Evolutionary conservation across 2,113 vertebrate genomes (phyloP).

Genomic region (Ptychochromis oligacanthus): DNA sequence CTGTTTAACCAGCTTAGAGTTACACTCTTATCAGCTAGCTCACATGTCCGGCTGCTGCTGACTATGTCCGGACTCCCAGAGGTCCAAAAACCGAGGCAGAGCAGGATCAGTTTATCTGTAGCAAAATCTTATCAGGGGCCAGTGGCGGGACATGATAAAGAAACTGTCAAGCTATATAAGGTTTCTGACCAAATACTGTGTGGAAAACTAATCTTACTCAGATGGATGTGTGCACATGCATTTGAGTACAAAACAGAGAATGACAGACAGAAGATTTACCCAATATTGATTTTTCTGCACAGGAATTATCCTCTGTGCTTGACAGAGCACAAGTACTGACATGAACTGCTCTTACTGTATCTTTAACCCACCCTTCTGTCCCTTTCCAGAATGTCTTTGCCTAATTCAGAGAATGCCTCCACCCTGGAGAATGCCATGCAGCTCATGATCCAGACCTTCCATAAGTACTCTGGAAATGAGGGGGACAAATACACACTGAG

Average conservation of each 20-base stretch:
- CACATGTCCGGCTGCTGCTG: slow-evolving; percentile 61
- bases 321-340: slow-evolving; percentile 4
- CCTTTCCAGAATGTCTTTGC: slow-evolving; percentile 73
- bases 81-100: neutral
- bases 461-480: slow-evolving; percentile 87
- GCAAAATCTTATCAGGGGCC: slow-evolving; percentile 41
- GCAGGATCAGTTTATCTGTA: slow-evolving; percentile 45
- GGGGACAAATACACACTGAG: slow-evolving; percentile 88
- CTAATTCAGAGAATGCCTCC: slow-evolving; percentile 75
- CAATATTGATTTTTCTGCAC: slow-evolving; percentile 6
- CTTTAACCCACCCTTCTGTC: neutral
- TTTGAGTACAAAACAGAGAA: neutral
- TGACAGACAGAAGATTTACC: neutral
- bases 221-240: neutral
- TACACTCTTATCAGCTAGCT: slow-evolving; percentile 75
- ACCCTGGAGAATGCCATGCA: slow-evolving; percentile 86
- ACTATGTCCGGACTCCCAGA: slow-evolving; percentile 37
- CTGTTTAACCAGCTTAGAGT: slow-evolving; percentile 67
- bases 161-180: neutral
- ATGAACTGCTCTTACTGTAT: neutral
- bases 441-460: slow-evolving; percentile 87
- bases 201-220: neutral
- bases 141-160: slow-evolving; percentile 21
- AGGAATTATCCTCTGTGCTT: neutral
- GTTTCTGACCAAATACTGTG: slow-evolving; percentile 5